Evolutionary conservation across 1,140 invertebrate species (phyloP).

Genomic region (Polypedilum vanderplanki): DNA sequence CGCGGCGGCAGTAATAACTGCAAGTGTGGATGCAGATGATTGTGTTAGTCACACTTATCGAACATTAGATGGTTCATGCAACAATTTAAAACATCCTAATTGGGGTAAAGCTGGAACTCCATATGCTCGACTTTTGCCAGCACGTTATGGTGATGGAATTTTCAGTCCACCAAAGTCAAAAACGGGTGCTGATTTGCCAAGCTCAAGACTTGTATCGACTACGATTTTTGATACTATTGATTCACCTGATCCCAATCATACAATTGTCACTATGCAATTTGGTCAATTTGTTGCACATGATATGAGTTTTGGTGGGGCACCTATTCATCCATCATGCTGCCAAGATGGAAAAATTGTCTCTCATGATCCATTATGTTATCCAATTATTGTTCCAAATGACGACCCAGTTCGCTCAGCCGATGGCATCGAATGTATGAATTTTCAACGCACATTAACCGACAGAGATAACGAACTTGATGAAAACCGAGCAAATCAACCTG

Average conservation of each 20-base stretch:
- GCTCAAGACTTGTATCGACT: slow-evolving; percentile 60
- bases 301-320: slow-evolving; percentile 66
- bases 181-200: slow-evolving; percentile 59
- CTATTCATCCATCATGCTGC: slow-evolving; percentile 68
- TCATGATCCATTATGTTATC: slow-evolving; percentile 60
- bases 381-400: slow-evolving; percentile 72
- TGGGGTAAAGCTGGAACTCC: slow-evolving; percentile 62
- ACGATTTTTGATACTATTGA: slow-evolving; percentile 59
- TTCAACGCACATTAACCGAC: slow-evolving; percentile 70
- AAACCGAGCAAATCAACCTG: slow-evolving; percentile 51
- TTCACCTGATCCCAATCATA: slow-evolving; percentile 60
- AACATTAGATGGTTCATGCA: slow-evolving; percentile 76
- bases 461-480: slow-evolving; percentile 57
- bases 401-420: slow-evolving; percentile 70
- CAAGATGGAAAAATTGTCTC: slow-evolving; percentile 53
- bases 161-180: slow-evolving; percentile 54
- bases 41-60: slow-evolving; percentile 58
- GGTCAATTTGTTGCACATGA: slow-evolving; percentile 84
- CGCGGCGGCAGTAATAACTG: neutral
- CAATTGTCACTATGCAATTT: slow-evolving; percentile 74
- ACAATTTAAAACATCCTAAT: slow-evolving; percentile 64
- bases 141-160: slow-evolving; percentile 75
- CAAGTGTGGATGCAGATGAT: neutral
- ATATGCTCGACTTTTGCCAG: slow-evolving; percentile 58
- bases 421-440: slow-evolving; percentile 72